Percentiles rank a stretch among this genome's conserved stretches.
phyloP scores from a whole-genome alignment of 2,888 invertebrate species.

The Agrotis clavis region DNA sequence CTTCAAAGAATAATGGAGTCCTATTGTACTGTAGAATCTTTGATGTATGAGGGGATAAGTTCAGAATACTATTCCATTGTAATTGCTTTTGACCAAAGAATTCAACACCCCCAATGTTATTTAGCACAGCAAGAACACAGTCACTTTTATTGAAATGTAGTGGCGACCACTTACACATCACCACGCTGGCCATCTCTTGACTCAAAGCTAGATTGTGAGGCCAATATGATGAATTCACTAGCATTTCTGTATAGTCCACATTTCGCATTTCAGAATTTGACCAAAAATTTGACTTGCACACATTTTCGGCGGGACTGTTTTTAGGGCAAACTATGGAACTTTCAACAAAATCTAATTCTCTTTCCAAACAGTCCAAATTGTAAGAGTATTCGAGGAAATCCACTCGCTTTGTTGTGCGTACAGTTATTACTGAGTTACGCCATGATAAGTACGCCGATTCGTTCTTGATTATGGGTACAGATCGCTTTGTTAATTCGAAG shows the following conservation, averaged over 20 bases:
- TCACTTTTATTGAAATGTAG: constrained; percentile 69
- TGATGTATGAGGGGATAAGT: constrained; percentile 73
- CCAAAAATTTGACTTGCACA: constrained; percentile 73
- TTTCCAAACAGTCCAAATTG: constrained; percentile 78
- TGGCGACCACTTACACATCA: constrained; percentile 80
- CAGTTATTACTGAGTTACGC: constrained; percentile 75
- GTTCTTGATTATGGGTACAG: constrained; percentile 73
- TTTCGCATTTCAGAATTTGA: constrained; percentile 71
- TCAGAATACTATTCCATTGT: constrained; percentile 72
- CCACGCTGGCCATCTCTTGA: constrained; percentile 75
- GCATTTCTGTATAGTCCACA: constrained; percentile 79
- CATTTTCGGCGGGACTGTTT: constrained; percentile 73
- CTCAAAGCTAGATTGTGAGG: constrained; percentile 78
- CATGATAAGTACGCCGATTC: constrained; percentile 75
- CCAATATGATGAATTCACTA: constrained; percentile 81
- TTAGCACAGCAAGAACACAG: constrained; percentile 78
- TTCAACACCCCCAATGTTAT: constrained; percentile 82
- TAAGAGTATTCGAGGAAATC: constrained; percentile 77
- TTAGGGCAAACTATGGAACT: constrained; percentile 73
- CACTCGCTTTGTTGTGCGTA: constrained; percentile 79
- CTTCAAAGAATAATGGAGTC: constrained; percentile 64
- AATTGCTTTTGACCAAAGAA: constrained; percentile 69
- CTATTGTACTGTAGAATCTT: constrained; percentile 57
- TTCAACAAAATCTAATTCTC: constrained; percentile 76
- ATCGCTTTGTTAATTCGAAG: constrained; percentile 76